These are phyloP conservation scores for Pomatorhinus ruficollis DNA, from an alignment of 2,113 vertebrate species.

Conservation along the genomic window DNA sequence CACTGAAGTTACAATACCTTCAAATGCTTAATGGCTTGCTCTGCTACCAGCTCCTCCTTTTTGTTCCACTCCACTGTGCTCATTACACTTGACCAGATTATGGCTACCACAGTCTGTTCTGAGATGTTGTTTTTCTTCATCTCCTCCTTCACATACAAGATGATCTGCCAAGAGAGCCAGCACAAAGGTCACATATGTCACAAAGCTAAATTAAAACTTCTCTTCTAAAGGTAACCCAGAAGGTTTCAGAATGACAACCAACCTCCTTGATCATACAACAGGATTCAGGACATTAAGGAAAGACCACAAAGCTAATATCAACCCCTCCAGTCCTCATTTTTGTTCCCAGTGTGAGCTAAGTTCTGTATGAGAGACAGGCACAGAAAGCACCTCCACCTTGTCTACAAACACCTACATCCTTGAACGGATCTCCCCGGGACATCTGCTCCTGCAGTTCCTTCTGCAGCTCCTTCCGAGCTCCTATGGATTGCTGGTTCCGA, in stretches of 20 bases:
- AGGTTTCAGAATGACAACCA: background rate
- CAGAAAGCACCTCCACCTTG: background rate
- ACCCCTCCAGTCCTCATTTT: background rate
- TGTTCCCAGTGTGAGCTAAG: background rate
- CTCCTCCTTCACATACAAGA: constrained; percentile 91
- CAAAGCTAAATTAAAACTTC: background rate
- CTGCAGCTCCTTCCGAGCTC: constrained; percentile 95
- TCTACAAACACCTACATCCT: constrained; percentile 81
- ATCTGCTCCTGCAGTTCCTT: constrained; percentile 98
- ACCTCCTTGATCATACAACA: background rate
- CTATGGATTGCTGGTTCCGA: constrained; percentile 95
- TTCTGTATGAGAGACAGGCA: background rate
- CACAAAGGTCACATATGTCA: background rate
- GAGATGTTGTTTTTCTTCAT: constrained; percentile 97
- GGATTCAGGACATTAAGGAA: background rate
- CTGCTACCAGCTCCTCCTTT: constrained; percentile 98
- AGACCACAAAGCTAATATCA: background rate
- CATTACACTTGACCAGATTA: constrained; percentile 97
- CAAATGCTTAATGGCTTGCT: constrained; percentile 99
- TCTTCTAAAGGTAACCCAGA: background rate
- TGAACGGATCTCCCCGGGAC: constrained; percentile 90
- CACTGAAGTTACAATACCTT: constrained; percentile 77
- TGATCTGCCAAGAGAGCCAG: constrained; percentile 79
- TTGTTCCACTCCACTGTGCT: constrained; percentile 98
- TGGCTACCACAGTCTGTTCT: constrained; percentile 91